These are phyloP conservation scores for Acheta domesticus DNA, from an alignment of 2,888 invertebrate genomes.

Conservation along the genomic window DNA sequence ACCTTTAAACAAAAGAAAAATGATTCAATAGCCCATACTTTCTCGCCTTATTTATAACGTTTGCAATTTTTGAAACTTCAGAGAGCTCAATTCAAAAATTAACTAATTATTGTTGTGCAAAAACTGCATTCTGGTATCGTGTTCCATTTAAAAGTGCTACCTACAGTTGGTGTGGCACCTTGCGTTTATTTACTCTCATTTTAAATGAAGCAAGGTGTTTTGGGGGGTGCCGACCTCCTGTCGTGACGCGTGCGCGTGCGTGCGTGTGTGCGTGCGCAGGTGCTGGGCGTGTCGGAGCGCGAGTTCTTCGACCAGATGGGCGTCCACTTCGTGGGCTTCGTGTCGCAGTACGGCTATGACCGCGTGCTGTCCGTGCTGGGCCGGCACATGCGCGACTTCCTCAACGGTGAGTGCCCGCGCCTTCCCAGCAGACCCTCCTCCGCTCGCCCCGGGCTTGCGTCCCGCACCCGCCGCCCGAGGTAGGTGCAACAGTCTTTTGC, in stretches of 20 bases:
- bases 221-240: too few relatives aligned
- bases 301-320: slow-evolving; percentile 95
- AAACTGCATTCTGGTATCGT: too few relatives aligned
- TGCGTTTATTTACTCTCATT: not conserved
- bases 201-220: not conserved
- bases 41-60: too few relatives aligned
- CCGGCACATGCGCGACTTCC: slow-evolving; percentile 90
- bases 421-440: too few relatives aligned
- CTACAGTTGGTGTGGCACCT: too few relatives aligned
- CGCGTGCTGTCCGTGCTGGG: slow-evolving; percentile 85
- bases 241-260: not conserved
- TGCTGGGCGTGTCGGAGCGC: slow-evolving; percentile 78
- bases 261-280: slow-evolving; percentile 54
- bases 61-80: too few relatives aligned
- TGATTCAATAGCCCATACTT: too few relatives aligned
- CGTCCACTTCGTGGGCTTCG: slow-evolving; percentile 87
- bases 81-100: too few relatives aligned
- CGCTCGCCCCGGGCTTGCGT: not conserved
- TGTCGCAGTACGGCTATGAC: slow-evolving; percentile 93
- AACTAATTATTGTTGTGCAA: too few relatives aligned
- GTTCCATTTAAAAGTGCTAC: too few relatives aligned
- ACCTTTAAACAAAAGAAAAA: too few relatives aligned
- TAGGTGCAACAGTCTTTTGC: not conserved
- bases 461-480: not conserved
- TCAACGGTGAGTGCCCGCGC: slow-evolving; percentile 65